Conservation (phyloP, 2,113 vertebrate genomes). For the Saccopteryx leptura region DNA sequence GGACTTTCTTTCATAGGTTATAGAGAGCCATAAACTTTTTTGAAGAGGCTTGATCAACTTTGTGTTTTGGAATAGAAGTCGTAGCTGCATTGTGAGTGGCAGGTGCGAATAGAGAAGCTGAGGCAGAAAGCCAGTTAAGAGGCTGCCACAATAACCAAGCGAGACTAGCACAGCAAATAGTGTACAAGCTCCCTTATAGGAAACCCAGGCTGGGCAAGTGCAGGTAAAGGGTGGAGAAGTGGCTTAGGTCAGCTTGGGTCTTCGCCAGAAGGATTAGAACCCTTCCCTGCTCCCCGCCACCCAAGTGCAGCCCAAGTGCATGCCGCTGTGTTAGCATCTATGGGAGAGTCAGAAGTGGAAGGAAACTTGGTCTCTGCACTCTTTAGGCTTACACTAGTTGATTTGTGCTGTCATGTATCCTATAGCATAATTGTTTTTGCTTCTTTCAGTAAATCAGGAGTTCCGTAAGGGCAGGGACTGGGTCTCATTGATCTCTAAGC, state of each 20-base stretch:
- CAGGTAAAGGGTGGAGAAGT: not conserved
- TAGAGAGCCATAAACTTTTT: not conserved
- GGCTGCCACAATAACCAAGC: not conserved
- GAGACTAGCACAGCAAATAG: not conserved
- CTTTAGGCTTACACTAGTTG: not conserved
- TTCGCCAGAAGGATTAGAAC: not conserved
- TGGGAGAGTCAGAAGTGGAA: not conserved
- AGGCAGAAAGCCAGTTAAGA: not conserved
- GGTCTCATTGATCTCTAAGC: not conserved
- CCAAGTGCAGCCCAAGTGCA: too few species aligned
- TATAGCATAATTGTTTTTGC: not conserved
- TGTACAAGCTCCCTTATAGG: not conserved
- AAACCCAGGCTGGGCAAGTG: not conserved
- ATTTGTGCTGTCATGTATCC: not conserved
- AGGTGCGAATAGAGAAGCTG: not conserved
- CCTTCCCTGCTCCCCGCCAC: too few species aligned
- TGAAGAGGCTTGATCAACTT: not conserved
- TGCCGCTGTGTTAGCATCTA: not conserved
- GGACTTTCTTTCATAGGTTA: not conserved
- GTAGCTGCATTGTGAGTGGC: not conserved
- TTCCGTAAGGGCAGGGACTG: not conserved
- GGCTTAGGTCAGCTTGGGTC: not conserved
- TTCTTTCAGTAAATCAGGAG: not conserved
- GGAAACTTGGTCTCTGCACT: not conserved
- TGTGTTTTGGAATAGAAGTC: not conserved